phyloP scores from a whole-genome alignment of 1,140 invertebrate species.

The Archivesica marissinica region DNA sequence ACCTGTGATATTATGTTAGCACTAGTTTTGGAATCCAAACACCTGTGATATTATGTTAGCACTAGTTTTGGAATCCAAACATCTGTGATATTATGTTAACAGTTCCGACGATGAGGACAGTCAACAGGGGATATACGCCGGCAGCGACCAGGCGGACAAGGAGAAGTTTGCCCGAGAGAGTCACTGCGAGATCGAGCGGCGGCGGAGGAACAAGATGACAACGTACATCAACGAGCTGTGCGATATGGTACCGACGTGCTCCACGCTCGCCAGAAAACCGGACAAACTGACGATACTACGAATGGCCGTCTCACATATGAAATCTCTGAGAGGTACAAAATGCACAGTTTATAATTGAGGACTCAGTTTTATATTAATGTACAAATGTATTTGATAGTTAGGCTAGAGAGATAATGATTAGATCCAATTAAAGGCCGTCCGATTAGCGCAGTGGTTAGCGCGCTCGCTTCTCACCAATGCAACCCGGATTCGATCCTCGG shows the following conservation, averaged over 20 bases:
- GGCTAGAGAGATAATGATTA: too few species aligned
- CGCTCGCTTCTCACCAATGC: too few species aligned
- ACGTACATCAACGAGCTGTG: conserved; percentile 99
- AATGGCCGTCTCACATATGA: conserved; percentile 99
- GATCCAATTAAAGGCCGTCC: too few species aligned
- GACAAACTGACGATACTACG: conserved; percentile 99
- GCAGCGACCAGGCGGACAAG: conserved; percentile 95
- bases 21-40: too few species aligned
- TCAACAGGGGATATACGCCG: conserved; percentile 79
- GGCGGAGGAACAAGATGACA: conserved; percentile 99
- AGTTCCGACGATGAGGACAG: conserved; percentile 85
- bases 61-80: too few species aligned
- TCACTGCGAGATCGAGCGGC: conserved; percentile 99
- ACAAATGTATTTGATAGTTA: too few species aligned
- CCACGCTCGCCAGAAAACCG: conserved; percentile 97
- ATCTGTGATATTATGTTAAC: not conserved
- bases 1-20: too few species aligned
- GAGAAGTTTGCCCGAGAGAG: conserved; percentile 99
- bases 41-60: too few species aligned
- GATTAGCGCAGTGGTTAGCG: too few species aligned
- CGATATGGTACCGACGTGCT: conserved; percentile 99
- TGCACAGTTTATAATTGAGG: too few species aligned
- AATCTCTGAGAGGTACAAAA: conserved; percentile 92
- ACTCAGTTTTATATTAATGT: too few species aligned
- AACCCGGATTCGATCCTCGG: too few species aligned